Conservation (phyloP, 2,113 vertebrate species). For the Prolemur simus region DNA sequence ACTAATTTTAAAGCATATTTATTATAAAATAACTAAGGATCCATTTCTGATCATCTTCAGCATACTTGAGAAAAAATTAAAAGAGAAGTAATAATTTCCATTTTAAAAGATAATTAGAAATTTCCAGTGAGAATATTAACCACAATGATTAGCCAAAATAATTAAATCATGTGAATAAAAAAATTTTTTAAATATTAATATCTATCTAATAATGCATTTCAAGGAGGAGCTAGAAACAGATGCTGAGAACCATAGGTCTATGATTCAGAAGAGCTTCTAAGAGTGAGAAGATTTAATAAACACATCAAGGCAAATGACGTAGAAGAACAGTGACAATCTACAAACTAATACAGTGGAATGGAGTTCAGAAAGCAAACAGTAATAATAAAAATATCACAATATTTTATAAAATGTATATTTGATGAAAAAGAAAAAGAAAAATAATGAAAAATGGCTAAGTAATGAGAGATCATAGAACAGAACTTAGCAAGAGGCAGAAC, state of each 20-base stretch:
- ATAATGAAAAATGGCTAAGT: background rate
- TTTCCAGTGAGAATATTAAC: background rate
- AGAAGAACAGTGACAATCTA: background rate
- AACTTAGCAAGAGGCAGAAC: background rate
- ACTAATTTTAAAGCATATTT: background rate
- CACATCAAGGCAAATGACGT: background rate
- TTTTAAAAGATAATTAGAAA: background rate
- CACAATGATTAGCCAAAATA: background rate
- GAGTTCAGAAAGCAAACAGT: background rate
- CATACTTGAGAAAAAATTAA: background rate
- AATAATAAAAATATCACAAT: background rate
- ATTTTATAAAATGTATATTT: background rate
- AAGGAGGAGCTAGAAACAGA: background rate
- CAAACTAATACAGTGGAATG: background rate
- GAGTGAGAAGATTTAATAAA: background rate
- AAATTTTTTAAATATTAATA: background rate
- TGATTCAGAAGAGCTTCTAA: background rate
- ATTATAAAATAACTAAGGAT: background rate
- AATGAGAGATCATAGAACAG: background rate
- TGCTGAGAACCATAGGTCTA: fast-evolving
- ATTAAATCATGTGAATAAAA: background rate
- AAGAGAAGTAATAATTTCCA: background rate
- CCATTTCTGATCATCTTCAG: background rate
- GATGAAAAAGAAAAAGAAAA: background rate
- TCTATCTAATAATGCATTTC: background rate